phyloP scores from a whole-genome alignment of 2,888 invertebrate genomes.

The Drosophila hamatofila region DNA sequence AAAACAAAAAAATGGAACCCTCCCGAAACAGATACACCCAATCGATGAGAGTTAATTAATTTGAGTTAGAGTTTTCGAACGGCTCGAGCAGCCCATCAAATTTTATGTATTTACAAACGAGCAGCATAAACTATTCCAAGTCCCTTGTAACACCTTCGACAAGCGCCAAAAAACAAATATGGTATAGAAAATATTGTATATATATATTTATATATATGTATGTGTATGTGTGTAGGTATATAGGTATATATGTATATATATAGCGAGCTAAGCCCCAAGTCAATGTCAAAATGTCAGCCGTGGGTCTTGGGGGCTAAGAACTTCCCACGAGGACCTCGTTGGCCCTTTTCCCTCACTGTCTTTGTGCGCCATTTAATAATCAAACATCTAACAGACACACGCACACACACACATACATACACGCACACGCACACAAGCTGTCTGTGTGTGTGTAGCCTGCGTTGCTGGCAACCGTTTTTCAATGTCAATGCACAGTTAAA shows the following conservation, averaged over 20 bases:
- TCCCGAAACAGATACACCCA: constrained; percentile 32
- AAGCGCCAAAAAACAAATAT: constrained; percentile 1
- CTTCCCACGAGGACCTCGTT: constrained; percentile 15
- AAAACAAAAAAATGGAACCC: not conserved
- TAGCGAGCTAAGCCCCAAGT: constrained; percentile 29
- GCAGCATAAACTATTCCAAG: constrained; percentile 4
- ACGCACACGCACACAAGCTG: constrained; percentile 3
- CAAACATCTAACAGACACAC: constrained; percentile 40
- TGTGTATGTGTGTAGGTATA: not conserved
- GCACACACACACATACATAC: constrained; percentile 12
- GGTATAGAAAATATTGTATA: not conserved
- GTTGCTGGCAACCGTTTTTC: constrained; percentile 47
- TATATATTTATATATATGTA: not conserved
- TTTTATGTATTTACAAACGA: constrained; percentile 51
- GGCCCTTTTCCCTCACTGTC: constrained; percentile 20
- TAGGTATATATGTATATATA: not conserved
- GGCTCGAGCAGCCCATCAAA: constrained; percentile 35
- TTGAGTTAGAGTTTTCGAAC: constrained; percentile 51
- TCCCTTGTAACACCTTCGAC: constrained; percentile 1
- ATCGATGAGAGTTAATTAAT: constrained; percentile 77
- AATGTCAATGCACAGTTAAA: constrained; percentile 55
- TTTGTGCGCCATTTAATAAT: constrained; percentile 49
- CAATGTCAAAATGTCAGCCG: constrained; percentile 65
- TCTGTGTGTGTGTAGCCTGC: constrained; percentile 27
- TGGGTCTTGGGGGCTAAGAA: constrained; percentile 26